Evolutionary conservation across 2,113 vertebrate genomes (phyloP), one percentile per base, ranked within the genome.

Genomic region (Castor canadensis): DNA sequence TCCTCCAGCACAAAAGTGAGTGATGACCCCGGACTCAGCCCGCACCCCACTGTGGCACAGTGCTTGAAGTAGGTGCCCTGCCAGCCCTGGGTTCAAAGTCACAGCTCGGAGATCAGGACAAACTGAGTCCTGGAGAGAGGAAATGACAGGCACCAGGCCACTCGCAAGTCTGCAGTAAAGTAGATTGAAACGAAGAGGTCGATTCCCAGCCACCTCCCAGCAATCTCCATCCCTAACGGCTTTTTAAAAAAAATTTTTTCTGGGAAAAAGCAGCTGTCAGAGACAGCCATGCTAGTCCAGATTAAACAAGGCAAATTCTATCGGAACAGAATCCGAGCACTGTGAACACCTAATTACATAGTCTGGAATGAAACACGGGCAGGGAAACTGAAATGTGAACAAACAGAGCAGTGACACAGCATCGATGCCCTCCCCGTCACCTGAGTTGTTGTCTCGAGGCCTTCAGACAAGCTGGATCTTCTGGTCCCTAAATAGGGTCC

Each of bases 261-360:
- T 60, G 15, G 22, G 81, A 89, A 75, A 80, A 96, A 96, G 60
- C 93, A 94, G 89, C 95, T 96, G 87, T 94, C 93, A 88, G 83
- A 94, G 83, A 90, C 95, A 96, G 93, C 89, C 83, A 40, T 83
- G 83, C 86, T 79, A 58, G 62, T 89, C 56, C 73, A 0, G 7
- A 89, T 95, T 94, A 77, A 95, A 95, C 92, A 96, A 96, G 84
- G 95, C 89, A 94, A 87, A 92, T 93, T 97, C 96, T 88, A 88
- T 73, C 13, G 11, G 93, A 95, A 92, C 84, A 81, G 75, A 93
- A 60, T 56, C 43, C 4, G 69, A 58, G 76, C 56, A 72, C 79
- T 89, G 93, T 60, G 76, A 89, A 89, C 93, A 58, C 92, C 94
- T 96, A 84, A 90, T 95, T 94, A 90, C 91, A 87, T 75, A 93